Conservation (phyloP, 2,797 vertebrate species). For the Hephaestus fuliginosus region DNA sequence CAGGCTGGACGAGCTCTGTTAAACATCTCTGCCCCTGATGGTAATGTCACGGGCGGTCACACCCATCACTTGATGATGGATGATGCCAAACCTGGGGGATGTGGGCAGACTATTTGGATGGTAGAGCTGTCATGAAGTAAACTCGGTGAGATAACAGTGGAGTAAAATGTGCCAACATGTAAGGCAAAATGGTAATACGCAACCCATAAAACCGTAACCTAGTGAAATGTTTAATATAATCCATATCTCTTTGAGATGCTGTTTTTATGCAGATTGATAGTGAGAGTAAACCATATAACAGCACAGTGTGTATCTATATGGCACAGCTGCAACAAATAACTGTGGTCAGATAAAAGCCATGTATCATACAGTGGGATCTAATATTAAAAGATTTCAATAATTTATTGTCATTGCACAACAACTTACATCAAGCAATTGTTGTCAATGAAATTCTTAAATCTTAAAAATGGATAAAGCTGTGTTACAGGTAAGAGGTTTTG, state of each 20-base stretch:
- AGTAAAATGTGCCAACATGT: slow-evolving; percentile 6
- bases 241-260: not conserved
- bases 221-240: slow-evolving; percentile 13
- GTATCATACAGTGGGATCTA: not conserved
- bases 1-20: not conserved
- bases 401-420: too few species aligned
- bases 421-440: too few species aligned
- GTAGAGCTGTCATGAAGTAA: not conserved
- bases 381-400: not conserved
- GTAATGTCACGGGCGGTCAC: slow-evolving; percentile 5
- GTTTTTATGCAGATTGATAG: not conserved
- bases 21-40: slow-evolving; percentile 15
- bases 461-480: too few species aligned
- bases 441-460: too few species aligned
- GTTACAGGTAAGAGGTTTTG: not conserved
- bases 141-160: not conserved
- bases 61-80: slow-evolving; percentile 21
- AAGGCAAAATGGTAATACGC: not conserved
- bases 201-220: slow-evolving; percentile 6
- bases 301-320: not conserved
- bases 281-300: not conserved
- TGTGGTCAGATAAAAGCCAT: not conserved
- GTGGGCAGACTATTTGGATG: not conserved
- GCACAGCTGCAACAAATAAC: not conserved
- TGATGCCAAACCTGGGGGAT: not conserved